phyloP scores from a whole-genome alignment of 2,888 invertebrate species.

The Conistra vaccinii region DNA sequence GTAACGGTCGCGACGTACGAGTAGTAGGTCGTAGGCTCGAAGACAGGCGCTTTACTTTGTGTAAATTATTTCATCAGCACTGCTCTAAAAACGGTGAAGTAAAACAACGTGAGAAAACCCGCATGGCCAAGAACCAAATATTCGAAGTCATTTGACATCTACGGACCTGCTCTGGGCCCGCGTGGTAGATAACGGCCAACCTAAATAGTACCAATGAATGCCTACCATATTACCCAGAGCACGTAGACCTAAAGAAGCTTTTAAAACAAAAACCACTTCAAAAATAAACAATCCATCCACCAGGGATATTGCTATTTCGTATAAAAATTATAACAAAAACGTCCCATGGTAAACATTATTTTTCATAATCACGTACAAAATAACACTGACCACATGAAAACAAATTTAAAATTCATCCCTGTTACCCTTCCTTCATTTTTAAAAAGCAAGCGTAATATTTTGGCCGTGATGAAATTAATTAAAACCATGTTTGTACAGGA shows the following conservation, averaged over 20 bases:
- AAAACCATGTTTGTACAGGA: slow-evolving; percentile 31
- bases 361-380: slow-evolving; percentile 31
- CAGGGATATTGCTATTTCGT: neutral
- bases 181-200: too few species aligned
- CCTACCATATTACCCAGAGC: neutral
- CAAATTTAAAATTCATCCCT: slow-evolving; percentile 51
- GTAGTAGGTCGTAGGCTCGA: too few species aligned
- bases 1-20: too few species aligned
- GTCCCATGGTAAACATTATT: slow-evolving; percentile 26
- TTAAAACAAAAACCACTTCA: neutral
- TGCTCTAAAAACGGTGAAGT: too few species aligned
- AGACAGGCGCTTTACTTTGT: too few species aligned
- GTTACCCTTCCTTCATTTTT: slow-evolving; percentile 33
- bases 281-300: slow-evolving; percentile 14
- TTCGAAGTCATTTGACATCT: too few species aligned
- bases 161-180: too few species aligned
- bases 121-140: too few species aligned
- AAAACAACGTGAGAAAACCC: too few species aligned
- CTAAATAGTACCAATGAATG: neutral
- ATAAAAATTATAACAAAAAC: slow-evolving; percentile 11
- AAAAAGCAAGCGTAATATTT: slow-evolving; percentile 32
- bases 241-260: neutral
- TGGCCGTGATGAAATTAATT: slow-evolving; percentile 44
- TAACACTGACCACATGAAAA: slow-evolving; percentile 42
- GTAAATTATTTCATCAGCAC: too few species aligned